These are phyloP conservation scores for Tupaia chinensis DNA, from an alignment of 2,113 vertebrate species.

Conservation along the genomic window DNA sequence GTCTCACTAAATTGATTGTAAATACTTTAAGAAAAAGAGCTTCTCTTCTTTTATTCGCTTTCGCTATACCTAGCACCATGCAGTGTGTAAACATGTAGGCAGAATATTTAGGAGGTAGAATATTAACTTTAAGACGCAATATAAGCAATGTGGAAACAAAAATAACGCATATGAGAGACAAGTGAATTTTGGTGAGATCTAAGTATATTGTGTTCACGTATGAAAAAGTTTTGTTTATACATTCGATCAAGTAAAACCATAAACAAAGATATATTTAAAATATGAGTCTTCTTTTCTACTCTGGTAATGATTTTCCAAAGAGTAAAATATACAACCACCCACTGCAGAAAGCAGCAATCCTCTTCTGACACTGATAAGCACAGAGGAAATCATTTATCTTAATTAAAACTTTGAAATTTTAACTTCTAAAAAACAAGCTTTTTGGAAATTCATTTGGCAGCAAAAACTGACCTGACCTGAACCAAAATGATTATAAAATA, in stretches of 20 bases:
- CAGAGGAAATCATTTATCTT: not conserved
- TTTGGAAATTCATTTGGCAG: constrained; percentile 52
- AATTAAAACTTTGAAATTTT: constrained; percentile 25
- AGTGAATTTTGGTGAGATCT: not conserved
- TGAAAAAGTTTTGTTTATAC: not conserved
- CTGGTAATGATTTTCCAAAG: not conserved
- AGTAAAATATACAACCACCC: not conserved
- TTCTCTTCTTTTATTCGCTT: not conserved
- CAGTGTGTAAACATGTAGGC: not conserved
- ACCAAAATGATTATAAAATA: not conserved
- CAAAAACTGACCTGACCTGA: constrained; percentile 18
- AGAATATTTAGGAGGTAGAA: not conserved
- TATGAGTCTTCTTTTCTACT: constrained; percentile 21
- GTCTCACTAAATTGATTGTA: not conserved
- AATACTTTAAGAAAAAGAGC: not conserved
- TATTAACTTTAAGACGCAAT: not conserved
- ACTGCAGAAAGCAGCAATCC: not conserved
- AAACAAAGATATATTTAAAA: not conserved
- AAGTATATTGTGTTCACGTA: not conserved
- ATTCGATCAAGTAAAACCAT: not conserved
- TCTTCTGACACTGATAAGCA: constrained; percentile 21
- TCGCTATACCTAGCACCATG: not conserved
- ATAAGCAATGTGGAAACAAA: not conserved
- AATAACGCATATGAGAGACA: not conserved
- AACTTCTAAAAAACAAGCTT: not conserved